A percentile compares a stretch with the other conserved stretches of the same genome.
Conservation (phyloP, 2,888 invertebrate species). For the Glaucopsyche alexis region DNA sequence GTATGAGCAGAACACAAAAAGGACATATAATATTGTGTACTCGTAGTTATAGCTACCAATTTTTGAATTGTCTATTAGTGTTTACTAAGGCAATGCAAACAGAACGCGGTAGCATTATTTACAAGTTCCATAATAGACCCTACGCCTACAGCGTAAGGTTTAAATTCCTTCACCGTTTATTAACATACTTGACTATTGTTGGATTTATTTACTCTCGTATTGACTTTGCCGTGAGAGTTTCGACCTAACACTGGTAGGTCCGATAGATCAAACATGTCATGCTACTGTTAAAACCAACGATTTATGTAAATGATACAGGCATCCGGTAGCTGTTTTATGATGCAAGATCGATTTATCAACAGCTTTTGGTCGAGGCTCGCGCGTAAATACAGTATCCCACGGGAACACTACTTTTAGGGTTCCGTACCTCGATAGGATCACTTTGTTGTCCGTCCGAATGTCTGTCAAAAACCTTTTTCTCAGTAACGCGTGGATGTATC, state of each 20-base stretch:
- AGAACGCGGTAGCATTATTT: conserved; percentile 1
- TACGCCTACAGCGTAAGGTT: background rate
- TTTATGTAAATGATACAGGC: conserved; percentile 8
- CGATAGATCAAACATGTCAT: conserved; percentile 32
- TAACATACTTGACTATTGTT: conserved; percentile 56
- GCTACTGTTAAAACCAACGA: conserved; percentile 36
- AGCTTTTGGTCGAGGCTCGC: background rate
- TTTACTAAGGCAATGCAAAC: conserved; percentile 25
- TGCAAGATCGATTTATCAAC: background rate
- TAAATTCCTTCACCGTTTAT: background rate
- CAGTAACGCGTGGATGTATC: too few species aligned
- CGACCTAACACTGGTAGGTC: conserved; percentile 71
- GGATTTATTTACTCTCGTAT: conserved; percentile 72
- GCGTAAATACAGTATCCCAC: too few species aligned
- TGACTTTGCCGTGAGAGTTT: conserved; percentile 78
- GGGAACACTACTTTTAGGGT: too few species aligned
- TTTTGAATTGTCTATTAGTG: conserved; percentile 21
- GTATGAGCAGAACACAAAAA: background rate
- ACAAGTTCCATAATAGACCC: background rate
- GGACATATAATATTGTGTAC: background rate
- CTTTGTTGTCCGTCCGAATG: too few species aligned
- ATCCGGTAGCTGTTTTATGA: conserved; percentile 34
- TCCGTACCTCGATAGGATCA: too few species aligned
- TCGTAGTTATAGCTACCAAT: conserved; percentile 8
- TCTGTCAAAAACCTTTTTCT: too few species aligned